A percentile compares a stretch with the other conserved stretches of the same genome.
These are phyloP conservation scores for Hipparchia sbordonii DNA, from an alignment of 2,888 invertebrate species.

Conservation along the genomic window DNA sequence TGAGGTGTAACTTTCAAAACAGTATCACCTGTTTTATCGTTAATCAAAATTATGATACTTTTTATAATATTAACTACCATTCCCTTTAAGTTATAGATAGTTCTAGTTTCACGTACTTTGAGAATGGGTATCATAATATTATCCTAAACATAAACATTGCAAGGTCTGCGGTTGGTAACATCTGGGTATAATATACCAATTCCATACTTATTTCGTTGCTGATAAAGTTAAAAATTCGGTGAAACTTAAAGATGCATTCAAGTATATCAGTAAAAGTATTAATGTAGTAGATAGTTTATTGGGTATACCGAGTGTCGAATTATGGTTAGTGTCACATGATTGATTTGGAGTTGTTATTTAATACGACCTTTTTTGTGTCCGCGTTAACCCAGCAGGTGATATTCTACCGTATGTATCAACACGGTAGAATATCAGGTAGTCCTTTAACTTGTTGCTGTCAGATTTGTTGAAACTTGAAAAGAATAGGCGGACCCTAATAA, in stretches of 20 bases:
- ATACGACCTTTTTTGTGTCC: background rate
- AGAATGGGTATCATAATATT: background rate
- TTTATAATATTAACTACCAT: background rate
- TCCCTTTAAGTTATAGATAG: background rate
- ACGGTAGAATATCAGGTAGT: slow-evolving; percentile 12
- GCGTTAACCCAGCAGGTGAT: background rate
- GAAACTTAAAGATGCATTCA: background rate
- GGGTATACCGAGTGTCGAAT: slow-evolving; percentile 17
- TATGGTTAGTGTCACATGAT: slow-evolving; percentile 14
- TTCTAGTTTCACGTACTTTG: background rate
- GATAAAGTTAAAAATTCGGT: background rate
- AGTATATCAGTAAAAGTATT: slow-evolving; percentile 6
- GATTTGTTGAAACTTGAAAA: slow-evolving; percentile 5
- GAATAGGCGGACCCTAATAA: background rate
- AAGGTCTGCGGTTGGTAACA: background rate
- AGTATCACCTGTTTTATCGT: background rate
- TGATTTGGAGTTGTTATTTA: slow-evolving; percentile 13
- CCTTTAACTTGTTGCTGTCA: slow-evolving; percentile 3
- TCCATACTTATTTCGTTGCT: background rate
- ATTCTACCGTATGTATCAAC: too few species aligned
- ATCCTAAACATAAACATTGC: slow-evolving; percentile 1
- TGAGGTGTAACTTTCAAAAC: slow-evolving; percentile 10
- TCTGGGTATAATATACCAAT: background rate
- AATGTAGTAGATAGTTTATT: slow-evolving; percentile 14
- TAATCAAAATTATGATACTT: background rate